phyloP scores from a whole-genome alignment of 37 sponge, comb jelly and placozoan genomes.

The Petrosia ficiformis region DNA sequence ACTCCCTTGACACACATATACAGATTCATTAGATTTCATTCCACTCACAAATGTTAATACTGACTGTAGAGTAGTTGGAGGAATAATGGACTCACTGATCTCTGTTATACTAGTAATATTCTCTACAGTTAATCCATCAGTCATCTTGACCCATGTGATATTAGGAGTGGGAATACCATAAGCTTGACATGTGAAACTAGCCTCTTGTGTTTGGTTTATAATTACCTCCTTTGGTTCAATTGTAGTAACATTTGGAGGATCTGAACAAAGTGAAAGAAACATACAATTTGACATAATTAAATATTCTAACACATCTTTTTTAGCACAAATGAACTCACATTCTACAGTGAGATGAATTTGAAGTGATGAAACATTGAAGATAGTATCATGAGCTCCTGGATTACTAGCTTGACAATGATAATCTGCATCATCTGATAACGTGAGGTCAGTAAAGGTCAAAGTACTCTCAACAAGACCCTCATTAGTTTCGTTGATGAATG shows the following conservation, averaged over 20 bases:
- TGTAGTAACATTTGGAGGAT: slow-evolving; percentile 9
- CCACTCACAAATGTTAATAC: background rate
- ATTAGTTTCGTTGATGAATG: background rate
- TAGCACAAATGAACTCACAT: background rate
- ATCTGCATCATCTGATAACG: slow-evolving; percentile 1
- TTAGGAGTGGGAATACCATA: slow-evolving; percentile 2
- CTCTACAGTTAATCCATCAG: background rate
- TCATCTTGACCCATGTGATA: background rate
- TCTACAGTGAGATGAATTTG: background rate
- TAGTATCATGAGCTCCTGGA: background rate
- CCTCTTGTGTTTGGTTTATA: slow-evolving; percentile 3
- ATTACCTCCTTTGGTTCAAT: background rate
- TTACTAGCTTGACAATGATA: slow-evolving; percentile 8
- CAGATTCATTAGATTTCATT: background rate
- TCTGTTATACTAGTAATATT: background rate
- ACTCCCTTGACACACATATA: background rate
- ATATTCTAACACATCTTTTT: background rate
- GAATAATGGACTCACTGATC: background rate
- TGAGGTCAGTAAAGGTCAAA: background rate
- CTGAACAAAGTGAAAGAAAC: background rate
- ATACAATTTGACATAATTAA: background rate
- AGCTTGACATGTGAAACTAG: slow-evolving; percentile 6
- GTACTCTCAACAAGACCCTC: background rate
- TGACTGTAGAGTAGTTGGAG: background rate
- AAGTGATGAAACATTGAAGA: background rate